Conservation (phyloP, 2,797 vertebrate species). For the Bradypodion ventrale region DNA sequence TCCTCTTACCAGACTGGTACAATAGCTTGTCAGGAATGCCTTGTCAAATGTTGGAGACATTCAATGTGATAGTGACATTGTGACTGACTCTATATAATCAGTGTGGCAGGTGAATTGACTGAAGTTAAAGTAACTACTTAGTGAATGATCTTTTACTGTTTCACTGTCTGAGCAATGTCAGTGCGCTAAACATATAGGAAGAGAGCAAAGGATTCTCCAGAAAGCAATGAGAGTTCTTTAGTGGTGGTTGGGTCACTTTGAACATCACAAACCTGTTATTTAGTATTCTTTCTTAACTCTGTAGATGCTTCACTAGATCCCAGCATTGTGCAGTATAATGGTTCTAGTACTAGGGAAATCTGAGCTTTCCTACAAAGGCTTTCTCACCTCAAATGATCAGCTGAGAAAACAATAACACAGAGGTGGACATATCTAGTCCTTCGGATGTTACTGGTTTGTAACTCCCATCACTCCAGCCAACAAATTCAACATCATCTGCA, state of each 20-base stretch:
- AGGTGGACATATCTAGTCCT: not conserved
- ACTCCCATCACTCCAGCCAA: too few relatives aligned
- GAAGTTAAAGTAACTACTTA: not conserved
- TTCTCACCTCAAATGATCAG: too few relatives aligned
- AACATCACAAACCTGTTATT: not conserved
- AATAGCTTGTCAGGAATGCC: not conserved
- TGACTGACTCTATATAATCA: not conserved
- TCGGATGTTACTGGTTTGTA: too few relatives aligned
- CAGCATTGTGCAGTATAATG: not conserved
- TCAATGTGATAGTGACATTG: not conserved
- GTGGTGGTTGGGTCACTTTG: too few relatives aligned
- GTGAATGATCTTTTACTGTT: not conserved
- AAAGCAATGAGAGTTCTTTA: not conserved
- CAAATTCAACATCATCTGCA: too few relatives aligned
- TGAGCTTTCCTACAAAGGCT: not conserved
- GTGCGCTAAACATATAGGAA: not conserved
- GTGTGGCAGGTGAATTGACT: not conserved
- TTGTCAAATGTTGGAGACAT: slow-evolving; percentile 21
- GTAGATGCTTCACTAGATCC: not conserved
- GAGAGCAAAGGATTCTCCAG: not conserved
- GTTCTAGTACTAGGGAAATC: not conserved
- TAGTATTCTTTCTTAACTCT: not conserved
- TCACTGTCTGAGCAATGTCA: not conserved
- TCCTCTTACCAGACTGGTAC: not conserved
- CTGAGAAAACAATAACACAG: not conserved